Conservation (phyloP, 2,888 invertebrate species). For the Alsophila aescularia region DNA sequence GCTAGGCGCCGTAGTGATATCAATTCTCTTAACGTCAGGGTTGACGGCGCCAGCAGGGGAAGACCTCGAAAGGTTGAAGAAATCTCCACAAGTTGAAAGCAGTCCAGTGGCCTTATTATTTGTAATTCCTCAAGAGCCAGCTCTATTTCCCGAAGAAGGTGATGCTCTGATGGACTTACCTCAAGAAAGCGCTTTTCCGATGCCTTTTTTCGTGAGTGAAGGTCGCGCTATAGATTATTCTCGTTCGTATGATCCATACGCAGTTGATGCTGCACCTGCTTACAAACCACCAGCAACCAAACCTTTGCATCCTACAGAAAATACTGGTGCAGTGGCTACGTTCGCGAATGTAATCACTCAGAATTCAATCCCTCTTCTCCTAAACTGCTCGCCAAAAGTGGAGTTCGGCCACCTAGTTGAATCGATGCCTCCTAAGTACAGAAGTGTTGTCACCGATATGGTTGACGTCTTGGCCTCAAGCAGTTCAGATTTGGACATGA, state of each 20-base stretch:
- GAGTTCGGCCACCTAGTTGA: conserved; percentile 41
- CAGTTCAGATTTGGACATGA: conserved; percentile 1
- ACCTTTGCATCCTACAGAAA: not conserved
- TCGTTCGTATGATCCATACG: conserved; percentile 4
- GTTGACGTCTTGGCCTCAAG: not conserved
- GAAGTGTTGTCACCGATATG: conserved; percentile 7
- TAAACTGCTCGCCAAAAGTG: conserved; percentile 50
- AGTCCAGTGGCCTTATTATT: conserved; percentile 25
- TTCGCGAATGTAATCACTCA: conserved; percentile 7
- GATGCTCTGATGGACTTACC: conserved; percentile 4
- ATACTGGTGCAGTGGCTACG: conserved; percentile 3
- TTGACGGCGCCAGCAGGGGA: conserved; percentile 14
- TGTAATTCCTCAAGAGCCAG: conserved; percentile 13
- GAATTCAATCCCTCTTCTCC: conserved; percentile 41
- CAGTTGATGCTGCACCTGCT: not conserved
- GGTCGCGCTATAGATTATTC: conserved; percentile 5
- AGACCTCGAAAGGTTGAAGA: conserved; percentile 5
- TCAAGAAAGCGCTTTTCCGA: not conserved
- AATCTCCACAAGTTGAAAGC: conserved; percentile 8
- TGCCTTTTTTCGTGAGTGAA: not conserved
- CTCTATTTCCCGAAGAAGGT: conserved; percentile 18
- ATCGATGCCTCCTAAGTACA: conserved; percentile 12
- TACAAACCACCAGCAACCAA: conserved; percentile 4
- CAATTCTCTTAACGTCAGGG: conserved; percentile 11
- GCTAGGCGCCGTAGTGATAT: conserved; percentile 28